Conservation (phyloP, 2,113 vertebrate genomes). For the Halichoerus grypus region DNA sequence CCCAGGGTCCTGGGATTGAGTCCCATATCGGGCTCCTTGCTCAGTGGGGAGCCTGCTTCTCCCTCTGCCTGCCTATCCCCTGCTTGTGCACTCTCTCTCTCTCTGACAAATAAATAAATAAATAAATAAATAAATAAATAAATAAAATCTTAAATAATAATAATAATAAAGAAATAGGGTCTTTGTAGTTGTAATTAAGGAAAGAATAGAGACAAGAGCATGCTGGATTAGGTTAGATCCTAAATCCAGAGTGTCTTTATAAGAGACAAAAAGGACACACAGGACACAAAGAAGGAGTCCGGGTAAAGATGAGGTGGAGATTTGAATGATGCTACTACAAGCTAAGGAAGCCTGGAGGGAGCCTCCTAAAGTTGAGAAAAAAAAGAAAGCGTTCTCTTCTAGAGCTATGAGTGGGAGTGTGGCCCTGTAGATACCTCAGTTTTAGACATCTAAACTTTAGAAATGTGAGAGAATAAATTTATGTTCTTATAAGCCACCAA, state of each 20-base stretch:
- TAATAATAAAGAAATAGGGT: background rate
- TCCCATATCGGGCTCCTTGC: no score
- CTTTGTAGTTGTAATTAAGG: background rate
- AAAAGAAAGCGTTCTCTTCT: background rate
- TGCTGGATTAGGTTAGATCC: background rate
- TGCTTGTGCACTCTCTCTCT: no score
- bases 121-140: background rate
- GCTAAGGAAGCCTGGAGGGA: background rate
- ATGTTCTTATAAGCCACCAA: background rate
- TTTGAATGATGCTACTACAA: background rate
- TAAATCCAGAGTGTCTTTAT: background rate
- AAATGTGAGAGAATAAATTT: background rate
- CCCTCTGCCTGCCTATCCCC: no score
- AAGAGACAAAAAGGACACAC: background rate
- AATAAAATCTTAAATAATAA: background rate
- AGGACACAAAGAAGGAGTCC: background rate
- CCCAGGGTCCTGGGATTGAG: no score
- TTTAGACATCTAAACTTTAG: background rate
- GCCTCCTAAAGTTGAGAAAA: no score
- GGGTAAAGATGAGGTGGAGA: background rate
- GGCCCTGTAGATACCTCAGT: no score
- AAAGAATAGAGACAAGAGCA: background rate
- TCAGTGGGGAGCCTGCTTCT: no score
- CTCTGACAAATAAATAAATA: no score
- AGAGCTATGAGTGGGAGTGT: rapidly evolving